Percentiles rank a stretch among this genome's conserved stretches.
Conservation (phyloP, 1,140 invertebrate species). For the Caenorhabditis tropicalis region DNA sequence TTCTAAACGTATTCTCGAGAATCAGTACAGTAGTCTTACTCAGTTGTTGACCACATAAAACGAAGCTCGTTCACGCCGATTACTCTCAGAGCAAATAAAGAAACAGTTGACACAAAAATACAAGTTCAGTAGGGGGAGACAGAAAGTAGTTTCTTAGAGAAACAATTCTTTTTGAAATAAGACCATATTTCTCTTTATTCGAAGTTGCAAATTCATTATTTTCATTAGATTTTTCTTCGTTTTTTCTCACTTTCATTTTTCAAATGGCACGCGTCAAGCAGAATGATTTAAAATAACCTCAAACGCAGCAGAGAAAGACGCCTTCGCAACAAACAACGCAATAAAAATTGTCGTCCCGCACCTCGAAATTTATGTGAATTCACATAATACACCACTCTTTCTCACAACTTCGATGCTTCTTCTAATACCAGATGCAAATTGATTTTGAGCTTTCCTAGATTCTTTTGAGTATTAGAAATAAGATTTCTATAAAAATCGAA, state of each 20-base stretch:
- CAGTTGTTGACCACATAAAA: not conserved
- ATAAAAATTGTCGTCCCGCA: conserved; percentile 37
- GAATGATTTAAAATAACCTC: not conserved
- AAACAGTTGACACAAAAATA: not conserved
- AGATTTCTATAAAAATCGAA: too few species aligned
- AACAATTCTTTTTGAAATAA: too few species aligned
- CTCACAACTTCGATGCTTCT: not conserved
- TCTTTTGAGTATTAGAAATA: too few species aligned
- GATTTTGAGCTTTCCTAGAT: not conserved
- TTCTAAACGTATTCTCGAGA: too few species aligned
- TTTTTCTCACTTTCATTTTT: not conserved
- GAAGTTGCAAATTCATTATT: not conserved
- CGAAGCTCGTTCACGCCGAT: not conserved
- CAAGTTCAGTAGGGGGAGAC: not conserved
- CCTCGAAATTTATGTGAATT: conserved; percentile 38
- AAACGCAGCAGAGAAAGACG: not conserved
- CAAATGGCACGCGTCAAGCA: conserved; percentile 36
- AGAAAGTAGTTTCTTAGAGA: too few species aligned
- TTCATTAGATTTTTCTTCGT: not conserved
- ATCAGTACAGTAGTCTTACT: not conserved
- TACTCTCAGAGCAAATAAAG: not conserved
- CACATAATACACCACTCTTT: not conserved
- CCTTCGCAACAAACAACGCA: conserved; percentile 41
- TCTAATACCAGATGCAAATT: not conserved
- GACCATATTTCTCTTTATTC: too few species aligned